These are phyloP conservation scores for Chromis chromis DNA, from an alignment of 2,797 vertebrate genomes.

Conservation along the genomic window DNA sequence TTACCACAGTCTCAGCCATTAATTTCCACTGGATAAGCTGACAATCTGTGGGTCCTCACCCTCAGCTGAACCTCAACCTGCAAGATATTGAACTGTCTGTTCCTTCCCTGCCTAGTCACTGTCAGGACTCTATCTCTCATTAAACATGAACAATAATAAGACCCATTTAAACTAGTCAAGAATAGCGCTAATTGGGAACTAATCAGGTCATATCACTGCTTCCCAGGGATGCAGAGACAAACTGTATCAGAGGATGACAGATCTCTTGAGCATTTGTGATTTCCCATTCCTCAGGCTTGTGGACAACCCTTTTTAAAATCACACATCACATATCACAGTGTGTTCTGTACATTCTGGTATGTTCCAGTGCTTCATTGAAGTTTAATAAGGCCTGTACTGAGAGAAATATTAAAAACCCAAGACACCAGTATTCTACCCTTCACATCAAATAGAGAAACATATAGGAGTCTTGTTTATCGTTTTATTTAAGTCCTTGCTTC, in stretches of 20 bases:
- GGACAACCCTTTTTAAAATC: not conserved
- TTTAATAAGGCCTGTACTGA: not conserved
- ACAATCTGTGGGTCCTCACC: conserved; percentile 29
- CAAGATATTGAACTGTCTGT: conserved; percentile 4
- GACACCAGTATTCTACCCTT: not conserved
- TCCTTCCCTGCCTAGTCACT: conserved; percentile 8
- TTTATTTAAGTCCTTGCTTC: not conserved
- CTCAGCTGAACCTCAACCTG: conserved; percentile 16
- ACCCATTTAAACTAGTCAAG: conserved; percentile 7
- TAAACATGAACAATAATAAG: not conserved
- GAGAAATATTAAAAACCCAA: conserved; percentile 8
- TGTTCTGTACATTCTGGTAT: not conserved
- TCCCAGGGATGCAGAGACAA: conserved; percentile 13
- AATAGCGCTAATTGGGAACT: conserved; percentile 16
- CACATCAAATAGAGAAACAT: conserved; percentile 16
- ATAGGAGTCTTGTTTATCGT: not conserved
- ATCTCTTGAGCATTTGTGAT: not conserved
- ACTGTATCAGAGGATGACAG: not conserved
- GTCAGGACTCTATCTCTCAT: not conserved
- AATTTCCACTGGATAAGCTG: conserved; percentile 25
- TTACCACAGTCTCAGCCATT: conserved; percentile 27
- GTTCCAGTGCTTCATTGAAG: not conserved
- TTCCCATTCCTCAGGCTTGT: not conserved
- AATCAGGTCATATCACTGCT: conserved; percentile 16
- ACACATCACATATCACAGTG: not conserved